Evolutionary conservation across 1,140 invertebrate species (phyloP).

Genomic region (Drosophila kikkawai): DNA sequence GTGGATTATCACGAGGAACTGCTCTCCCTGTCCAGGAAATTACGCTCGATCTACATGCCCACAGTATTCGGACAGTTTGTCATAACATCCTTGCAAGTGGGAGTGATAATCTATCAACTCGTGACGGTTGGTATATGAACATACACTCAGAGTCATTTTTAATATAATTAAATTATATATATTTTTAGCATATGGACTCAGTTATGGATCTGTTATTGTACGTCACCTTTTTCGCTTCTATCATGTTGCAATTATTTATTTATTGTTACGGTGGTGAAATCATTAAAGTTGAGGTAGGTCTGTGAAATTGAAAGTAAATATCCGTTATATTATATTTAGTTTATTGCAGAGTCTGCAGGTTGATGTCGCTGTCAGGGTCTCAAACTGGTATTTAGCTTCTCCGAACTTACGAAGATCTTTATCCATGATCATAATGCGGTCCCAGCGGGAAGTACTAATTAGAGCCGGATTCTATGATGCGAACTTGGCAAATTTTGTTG

Average conservation of each 20-base stretch:
- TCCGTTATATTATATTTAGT: not conserved
- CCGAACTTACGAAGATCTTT: constrained; percentile 57
- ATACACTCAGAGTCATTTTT: not conserved
- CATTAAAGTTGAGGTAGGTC: constrained; percentile 70
- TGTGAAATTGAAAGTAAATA: too few relatives aligned
- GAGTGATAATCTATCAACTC: constrained; percentile 82
- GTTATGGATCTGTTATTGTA: constrained; percentile 65
- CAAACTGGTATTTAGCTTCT: constrained; percentile 63
- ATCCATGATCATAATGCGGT: constrained; percentile 65
- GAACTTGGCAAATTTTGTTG: constrained; percentile 74
- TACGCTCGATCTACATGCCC: constrained; percentile 65
- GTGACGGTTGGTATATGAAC: constrained; percentile 50
- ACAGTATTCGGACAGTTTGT: constrained; percentile 78
- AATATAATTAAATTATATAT: not conserved
- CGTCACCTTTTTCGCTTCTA: constrained; percentile 68
- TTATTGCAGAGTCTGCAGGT: constrained; percentile 64
- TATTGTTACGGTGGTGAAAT: constrained; percentile 81
- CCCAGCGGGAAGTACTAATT: constrained; percentile 67
- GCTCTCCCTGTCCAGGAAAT: constrained; percentile 41
- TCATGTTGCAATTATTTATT: constrained; percentile 77
- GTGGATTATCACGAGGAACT: constrained; percentile 65
- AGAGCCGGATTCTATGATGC: constrained; percentile 81
- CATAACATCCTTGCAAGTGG: constrained; percentile 76
- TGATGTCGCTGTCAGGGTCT: constrained; percentile 60
- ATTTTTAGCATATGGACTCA: constrained; percentile 65